These are phyloP conservation scores for Paramisgurnus dabryanus DNA, from an alignment of 2,113 vertebrate genomes.

Conservation along the genomic window DNA sequence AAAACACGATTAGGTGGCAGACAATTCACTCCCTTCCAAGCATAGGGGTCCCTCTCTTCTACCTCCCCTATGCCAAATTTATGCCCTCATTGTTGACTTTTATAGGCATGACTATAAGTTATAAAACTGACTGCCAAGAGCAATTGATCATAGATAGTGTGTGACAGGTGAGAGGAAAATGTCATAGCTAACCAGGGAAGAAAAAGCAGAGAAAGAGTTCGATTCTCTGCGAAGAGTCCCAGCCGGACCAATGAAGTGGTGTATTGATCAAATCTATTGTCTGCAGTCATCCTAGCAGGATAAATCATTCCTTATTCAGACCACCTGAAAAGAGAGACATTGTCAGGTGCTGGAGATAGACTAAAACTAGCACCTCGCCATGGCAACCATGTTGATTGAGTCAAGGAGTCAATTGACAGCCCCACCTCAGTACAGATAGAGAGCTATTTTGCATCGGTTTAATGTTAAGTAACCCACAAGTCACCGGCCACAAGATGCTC, in stretches of 20 bases:
- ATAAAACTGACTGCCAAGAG: constrained; percentile 21
- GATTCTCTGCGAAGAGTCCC: constrained; percentile 19
- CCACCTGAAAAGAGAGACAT: constrained; percentile 24
- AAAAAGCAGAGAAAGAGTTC: constrained; percentile 26
- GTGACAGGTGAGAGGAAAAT: constrained; percentile 39
- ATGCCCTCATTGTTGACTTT: background rate
- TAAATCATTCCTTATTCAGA: constrained; percentile 41
- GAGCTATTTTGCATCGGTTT: constrained; percentile 29
- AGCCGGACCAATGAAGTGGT: constrained; percentile 1
- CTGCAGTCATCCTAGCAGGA: constrained; percentile 10
- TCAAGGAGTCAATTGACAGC: constrained; percentile 29
- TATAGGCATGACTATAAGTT: background rate
- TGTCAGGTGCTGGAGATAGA: background rate
- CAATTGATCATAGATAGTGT: constrained; percentile 37
- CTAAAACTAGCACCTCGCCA: constrained; percentile 34
- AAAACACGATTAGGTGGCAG: no score
- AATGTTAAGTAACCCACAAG: constrained; percentile 24
- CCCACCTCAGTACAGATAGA: background rate
- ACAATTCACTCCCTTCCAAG: no score
- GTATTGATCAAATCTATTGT: constrained; percentile 47
- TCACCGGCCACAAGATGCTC: constrained; percentile 1
- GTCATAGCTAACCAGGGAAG: constrained; percentile 11
- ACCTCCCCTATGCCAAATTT: no score
- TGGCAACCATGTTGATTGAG: constrained; percentile 37
- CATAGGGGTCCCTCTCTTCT: background rate